Percentiles rank a stretch among this genome's conserved stretches.
These are phyloP conservation scores for Isurus oxyrinchus DNA, from an alignment of 2,113 vertebrate genomes.

Conservation along the genomic window DNA sequence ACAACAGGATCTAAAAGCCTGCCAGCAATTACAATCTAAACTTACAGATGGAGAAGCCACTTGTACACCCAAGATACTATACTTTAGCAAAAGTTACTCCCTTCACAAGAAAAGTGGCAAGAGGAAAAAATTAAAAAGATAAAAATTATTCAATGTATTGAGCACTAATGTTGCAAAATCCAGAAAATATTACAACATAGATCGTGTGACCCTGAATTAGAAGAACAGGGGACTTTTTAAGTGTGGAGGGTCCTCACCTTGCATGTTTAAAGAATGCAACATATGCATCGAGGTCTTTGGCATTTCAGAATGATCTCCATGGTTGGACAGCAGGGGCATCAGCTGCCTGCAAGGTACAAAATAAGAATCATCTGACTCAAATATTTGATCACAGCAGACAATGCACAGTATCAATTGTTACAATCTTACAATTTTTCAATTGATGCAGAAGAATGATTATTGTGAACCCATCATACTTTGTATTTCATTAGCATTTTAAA, in stretches of 20 bases:
- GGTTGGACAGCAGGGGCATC: slow-evolving; percentile 29
- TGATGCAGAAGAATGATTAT: background rate
- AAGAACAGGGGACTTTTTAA: background rate
- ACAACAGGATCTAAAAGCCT: background rate
- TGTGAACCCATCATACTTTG: background rate
- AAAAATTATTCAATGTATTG: slow-evolving; percentile 6
- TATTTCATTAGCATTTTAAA: background rate
- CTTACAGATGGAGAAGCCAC: background rate
- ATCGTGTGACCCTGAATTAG: background rate
- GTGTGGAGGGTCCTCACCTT: slow-evolving; percentile 7
- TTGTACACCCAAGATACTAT: background rate
- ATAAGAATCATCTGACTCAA: background rate
- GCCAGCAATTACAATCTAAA: background rate
- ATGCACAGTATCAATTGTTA: background rate
- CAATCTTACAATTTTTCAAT: background rate
- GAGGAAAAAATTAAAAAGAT: background rate
- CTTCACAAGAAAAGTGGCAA: background rate
- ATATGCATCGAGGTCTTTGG: slow-evolving; percentile 17
- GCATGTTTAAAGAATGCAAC: slow-evolving; percentile 31
- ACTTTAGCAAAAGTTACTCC: background rate
- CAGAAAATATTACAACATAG: background rate
- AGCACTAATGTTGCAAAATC: background rate
- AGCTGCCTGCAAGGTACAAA: background rate
- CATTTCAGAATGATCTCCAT: slow-evolving; percentile 32
- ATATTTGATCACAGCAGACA: background rate